Conservation (phyloP, 2,113 vertebrate genomes). For the Leiothrix lutea region DNA sequence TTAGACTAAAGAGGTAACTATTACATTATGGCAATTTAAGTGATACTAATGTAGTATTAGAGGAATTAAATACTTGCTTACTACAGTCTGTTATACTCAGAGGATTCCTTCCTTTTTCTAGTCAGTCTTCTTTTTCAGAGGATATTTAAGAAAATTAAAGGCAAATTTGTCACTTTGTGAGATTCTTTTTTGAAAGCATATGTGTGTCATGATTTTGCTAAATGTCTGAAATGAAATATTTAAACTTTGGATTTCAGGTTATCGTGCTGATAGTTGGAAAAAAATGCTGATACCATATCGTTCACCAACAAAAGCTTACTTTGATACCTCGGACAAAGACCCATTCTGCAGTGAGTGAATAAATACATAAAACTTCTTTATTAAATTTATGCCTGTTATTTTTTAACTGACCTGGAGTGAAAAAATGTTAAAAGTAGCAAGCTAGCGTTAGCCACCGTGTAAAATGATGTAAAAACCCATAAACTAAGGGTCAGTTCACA, state of each 20-base stretch:
- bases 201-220: background rate
- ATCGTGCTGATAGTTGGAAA: constrained; percentile 81
- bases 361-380: background rate
- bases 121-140: background rate
- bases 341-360: constrained; percentile 85
- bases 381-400: background rate
- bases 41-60: background rate
- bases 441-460: background rate
- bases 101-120: background rate
- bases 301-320: constrained; percentile 75
- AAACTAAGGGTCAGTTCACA: background rate
- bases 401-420: background rate
- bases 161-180: background rate
- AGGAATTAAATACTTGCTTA: background rate
- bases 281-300: constrained; percentile 63
- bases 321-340: constrained; percentile 79
- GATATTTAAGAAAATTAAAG: background rate
- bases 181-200: background rate
- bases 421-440: background rate
- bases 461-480: background rate
- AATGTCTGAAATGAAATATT: background rate
- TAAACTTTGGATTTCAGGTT: constrained; percentile 74
- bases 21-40: background rate
- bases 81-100: background rate
- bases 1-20: background rate